phyloP scores from a whole-genome alignment of 2,888 invertebrate species.

The Anarsia innoxiella region DNA sequence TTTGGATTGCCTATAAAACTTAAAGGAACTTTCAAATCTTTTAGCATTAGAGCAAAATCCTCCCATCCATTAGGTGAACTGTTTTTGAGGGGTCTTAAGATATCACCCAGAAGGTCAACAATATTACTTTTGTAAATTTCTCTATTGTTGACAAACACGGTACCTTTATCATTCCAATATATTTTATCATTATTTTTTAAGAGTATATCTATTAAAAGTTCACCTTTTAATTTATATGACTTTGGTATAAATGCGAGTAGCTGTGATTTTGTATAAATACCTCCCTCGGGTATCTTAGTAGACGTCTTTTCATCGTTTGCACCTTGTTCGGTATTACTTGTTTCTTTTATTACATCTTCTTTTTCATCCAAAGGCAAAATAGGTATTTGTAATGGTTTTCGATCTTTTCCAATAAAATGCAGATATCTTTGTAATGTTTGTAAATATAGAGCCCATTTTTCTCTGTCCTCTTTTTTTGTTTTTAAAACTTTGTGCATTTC shows the following conservation, averaged over 20 bases:
- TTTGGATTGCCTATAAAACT: constrained; percentile 25
- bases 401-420: constrained; percentile 19
- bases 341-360: background rate
- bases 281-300: background rate
- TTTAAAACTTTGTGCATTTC: constrained; percentile 22
- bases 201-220: constrained; percentile 15
- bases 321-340: background rate
- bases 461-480: constrained; percentile 20
- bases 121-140: constrained; percentile 23
- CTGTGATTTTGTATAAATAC: constrained; percentile 1
- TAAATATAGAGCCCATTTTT: constrained; percentile 22
- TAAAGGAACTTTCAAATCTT: constrained; percentile 21
- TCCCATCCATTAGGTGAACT: constrained; percentile 25
- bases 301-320: background rate
- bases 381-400: constrained; percentile 17
- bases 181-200: constrained; percentile 14
- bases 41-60: constrained; percentile 21
- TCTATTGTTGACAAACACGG: constrained; percentile 20
- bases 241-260: constrained; percentile 16
- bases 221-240: constrained; percentile 20
- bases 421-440: constrained; percentile 24
- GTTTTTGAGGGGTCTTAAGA: constrained; percentile 23
- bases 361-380: too few species aligned
- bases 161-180: constrained; percentile 20
- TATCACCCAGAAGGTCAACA: constrained; percentile 25